Evolutionary conservation across 53 echinoderm and acorn worm species (phyloP), one percentile per base, ranked within the genome.

Genomic region (Apostichopus leukothele): DNA sequence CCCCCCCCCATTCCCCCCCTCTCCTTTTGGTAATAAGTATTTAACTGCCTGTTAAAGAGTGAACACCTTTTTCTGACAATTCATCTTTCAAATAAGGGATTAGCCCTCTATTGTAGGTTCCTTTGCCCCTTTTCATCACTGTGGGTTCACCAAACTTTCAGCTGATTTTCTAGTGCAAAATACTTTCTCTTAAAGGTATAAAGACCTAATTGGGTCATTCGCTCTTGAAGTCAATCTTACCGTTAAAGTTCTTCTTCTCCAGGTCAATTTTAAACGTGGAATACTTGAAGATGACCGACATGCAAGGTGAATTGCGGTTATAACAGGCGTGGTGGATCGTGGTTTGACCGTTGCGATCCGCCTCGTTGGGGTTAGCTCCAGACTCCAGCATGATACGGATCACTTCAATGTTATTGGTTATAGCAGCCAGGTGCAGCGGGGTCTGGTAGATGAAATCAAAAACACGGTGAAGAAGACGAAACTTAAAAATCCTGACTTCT

Each of bases 261-360:
- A 95, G 79, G 52, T 98, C 92, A 1, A 95, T 89, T 6, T 91
- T 79, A 66, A 93, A 81, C 75, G 83, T 88, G 4, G 91, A 78
- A 53, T 86, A 93, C 51, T 85, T 53, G 63, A 95, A 78, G 12
- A 98, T 92, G 66, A 93, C 91, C 9, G 90, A 90, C 74, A 98
- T 90, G 76, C 93, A 94, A 7, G 89, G 91, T 1, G 90, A 68
- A 67, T 85, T 90, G 14, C 79, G 73, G 39, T 93, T 94, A 78
- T 84, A 86, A 76, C 98, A 98, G 50, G 95, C 94, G 55, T 94
- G 95, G 57, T 98, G 98, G n/a, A 94, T 76, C 13, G 98, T 93
- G 0, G 98, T 98, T 67, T 94, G 92, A 10, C 98, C 98, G 88
- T 96, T 94, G 9, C 98, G 91, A 83, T 98, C 98, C 0, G 95